Evolutionary conservation across 2,113 vertebrate genomes (phyloP).

Genomic region (Thunnus maccoyii): DNA sequence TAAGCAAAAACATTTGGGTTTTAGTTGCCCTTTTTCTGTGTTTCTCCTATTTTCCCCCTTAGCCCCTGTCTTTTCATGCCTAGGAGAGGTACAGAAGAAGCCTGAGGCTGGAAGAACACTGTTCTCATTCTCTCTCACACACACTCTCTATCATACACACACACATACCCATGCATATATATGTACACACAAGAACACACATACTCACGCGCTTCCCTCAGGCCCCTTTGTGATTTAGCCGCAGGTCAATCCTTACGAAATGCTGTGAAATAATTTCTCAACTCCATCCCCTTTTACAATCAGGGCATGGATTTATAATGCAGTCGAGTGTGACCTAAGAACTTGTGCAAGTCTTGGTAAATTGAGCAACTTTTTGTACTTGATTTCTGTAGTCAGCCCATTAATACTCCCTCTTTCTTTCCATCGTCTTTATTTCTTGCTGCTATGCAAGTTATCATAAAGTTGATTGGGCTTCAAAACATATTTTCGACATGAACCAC

Average conservation of each 20-base stretch:
- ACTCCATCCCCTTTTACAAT: conserved; percentile 57
- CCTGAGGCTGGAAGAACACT: conserved; percentile 51
- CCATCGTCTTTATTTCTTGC: background rate
- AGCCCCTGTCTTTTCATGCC: conserved; percentile 24
- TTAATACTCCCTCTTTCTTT: background rate
- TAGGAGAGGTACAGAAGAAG: conserved; percentile 40
- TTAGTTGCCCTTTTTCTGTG: conserved; percentile 7
- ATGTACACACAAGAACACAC: background rate
- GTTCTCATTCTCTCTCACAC: conserved; percentile 15
- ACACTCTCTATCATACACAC: conserved; percentile 4
- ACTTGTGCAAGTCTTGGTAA: conserved; percentile 34
- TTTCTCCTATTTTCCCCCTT: background rate
- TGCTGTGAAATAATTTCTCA: conserved; percentile 72
- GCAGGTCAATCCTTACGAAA: conserved; percentile 78
- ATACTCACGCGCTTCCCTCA: conserved; percentile 24
- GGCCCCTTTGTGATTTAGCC: conserved; percentile 55
- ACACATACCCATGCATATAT: background rate
- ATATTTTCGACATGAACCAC: conserved; percentile 10
- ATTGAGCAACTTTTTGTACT: conserved; percentile 50
- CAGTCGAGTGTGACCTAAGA: conserved; percentile 35
- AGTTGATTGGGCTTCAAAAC: conserved; percentile 29
- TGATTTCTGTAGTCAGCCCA: conserved; percentile 15
- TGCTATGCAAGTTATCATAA: conserved; percentile 23
- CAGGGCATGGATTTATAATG: conserved; percentile 47
- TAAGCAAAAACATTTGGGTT: background rate